These are phyloP conservation scores for Lamellibrachia satsuma DNA, from an alignment of 2,888 invertebrate species.

Conservation along the genomic window DNA sequence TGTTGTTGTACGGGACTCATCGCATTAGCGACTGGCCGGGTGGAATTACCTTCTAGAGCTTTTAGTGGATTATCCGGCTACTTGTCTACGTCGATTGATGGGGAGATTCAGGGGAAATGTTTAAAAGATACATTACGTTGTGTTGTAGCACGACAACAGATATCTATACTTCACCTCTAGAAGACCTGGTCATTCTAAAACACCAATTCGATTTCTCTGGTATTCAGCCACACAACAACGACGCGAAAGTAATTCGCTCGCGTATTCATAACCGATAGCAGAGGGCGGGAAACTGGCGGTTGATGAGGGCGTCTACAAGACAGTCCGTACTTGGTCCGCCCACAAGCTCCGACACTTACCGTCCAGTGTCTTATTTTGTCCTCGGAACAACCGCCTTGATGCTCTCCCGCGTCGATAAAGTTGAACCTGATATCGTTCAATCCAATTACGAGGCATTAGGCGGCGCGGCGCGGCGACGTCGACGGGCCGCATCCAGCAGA, in stretches of 20 bases:
- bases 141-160: neutral
- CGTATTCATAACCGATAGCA: neutral
- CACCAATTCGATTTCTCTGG: neutral
- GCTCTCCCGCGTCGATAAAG: neutral
- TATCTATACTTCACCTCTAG: neutral
- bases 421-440: neutral
- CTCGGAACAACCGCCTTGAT: neutral
- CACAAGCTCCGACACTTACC: neutral
- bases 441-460: neutral
- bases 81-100: neutral
- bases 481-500: neutral
- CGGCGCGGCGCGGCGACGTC: neutral
- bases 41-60: neutral
- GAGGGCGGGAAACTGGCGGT: neutral
- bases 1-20: neutral
- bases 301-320: neutral
- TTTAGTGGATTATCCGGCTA: conserved; percentile 2
- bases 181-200: neutral
- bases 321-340: neutral
- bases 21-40: conserved; percentile 9
- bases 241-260: neutral
- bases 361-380: neutral
- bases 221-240: neutral
- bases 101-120: neutral
- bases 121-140: neutral